A percentile compares a stretch with the other conserved stretches of the same genome.
These are phyloP conservation scores for Chloroceryle inda DNA, from an alignment of 2,797 vertebrate genomes.

Conservation along the genomic window DNA sequence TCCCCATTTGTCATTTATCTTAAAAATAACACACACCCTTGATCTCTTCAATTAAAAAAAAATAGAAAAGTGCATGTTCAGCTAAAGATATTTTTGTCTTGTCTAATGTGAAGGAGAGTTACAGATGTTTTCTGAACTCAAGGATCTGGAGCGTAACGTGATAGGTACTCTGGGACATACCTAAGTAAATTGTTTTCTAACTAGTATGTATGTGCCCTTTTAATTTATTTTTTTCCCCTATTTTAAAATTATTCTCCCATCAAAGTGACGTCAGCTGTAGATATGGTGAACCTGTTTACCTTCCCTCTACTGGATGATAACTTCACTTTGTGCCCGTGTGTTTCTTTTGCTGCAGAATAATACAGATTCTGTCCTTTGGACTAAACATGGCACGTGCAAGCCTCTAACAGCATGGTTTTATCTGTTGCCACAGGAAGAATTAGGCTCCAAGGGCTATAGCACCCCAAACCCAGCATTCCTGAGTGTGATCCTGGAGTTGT, in stretches of 20 bases:
- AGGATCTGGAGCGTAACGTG: not conserved
- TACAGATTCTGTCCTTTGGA: not conserved
- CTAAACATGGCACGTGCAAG: not conserved
- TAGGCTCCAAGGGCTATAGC: not conserved
- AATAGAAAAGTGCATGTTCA: not conserved
- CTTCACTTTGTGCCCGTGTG: not conserved
- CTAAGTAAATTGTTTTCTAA: not conserved
- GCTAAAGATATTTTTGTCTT: not conserved
- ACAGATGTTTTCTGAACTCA: not conserved
- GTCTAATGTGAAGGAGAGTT: not conserved
- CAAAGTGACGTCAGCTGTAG: not conserved
- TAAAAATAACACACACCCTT: not conserved
- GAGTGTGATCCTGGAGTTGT: not conserved
- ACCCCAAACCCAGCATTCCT: not conserved
- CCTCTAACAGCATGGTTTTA: not conserved
- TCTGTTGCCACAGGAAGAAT: not conserved
- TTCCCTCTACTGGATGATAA: not conserved
- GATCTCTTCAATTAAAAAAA: not conserved
- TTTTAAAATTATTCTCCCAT: not conserved
- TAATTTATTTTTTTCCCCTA: not conserved
- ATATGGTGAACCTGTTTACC: not conserved
- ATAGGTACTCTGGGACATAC: not conserved
- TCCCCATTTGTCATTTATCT: not conserved
- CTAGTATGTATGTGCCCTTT: not conserved
- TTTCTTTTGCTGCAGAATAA: not conserved